These are phyloP conservation scores for Pterois miles DNA, from an alignment of 2,797 vertebrate genomes.

Conservation along the genomic window DNA sequence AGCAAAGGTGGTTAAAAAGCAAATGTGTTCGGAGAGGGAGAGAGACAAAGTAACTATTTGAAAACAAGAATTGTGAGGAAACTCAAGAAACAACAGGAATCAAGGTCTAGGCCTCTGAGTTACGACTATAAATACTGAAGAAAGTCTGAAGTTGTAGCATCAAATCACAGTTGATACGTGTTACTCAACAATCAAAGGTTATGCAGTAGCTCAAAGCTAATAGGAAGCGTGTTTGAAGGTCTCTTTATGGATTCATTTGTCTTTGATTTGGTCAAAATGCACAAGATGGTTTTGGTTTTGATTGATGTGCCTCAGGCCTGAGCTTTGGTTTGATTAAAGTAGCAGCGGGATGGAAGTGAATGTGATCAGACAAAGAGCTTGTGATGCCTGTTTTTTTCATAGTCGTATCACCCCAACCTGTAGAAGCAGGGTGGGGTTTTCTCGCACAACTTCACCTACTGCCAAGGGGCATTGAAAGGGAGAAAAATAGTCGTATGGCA, in stretches of 20 bases:
- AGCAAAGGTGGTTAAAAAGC: neutral
- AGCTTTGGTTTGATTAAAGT: conserved; percentile 2
- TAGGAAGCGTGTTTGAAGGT: neutral
- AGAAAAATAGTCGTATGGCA: too few relatives aligned
- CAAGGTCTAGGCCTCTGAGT: neutral
- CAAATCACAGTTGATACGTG: neutral
- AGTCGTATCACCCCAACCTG: neutral
- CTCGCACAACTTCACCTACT: neutral
- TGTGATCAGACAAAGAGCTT: too few relatives aligned
- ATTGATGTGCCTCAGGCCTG: neutral
- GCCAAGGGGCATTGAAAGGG: neutral
- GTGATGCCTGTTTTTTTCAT: neutral
- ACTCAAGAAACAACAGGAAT: neutral
- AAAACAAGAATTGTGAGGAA: neutral
- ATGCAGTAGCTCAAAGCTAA: neutral
- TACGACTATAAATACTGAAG: neutral
- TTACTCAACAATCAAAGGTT: conserved; percentile 6
- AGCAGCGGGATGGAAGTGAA: too few relatives aligned
- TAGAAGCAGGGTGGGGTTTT: neutral
- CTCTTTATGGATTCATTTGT: conserved; percentile 2
- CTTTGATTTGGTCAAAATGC: conserved; percentile 12
- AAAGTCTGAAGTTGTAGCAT: neutral
- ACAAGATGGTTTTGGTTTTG: neutral
- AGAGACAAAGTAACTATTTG: neutral
- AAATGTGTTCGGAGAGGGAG: neutral